Percentiles rank a stretch among this genome's conserved stretches.
These are phyloP conservation scores for Cotesia vestalis DNA, from an alignment of 1,140 invertebrate species.

Conservation along the genomic window DNA sequence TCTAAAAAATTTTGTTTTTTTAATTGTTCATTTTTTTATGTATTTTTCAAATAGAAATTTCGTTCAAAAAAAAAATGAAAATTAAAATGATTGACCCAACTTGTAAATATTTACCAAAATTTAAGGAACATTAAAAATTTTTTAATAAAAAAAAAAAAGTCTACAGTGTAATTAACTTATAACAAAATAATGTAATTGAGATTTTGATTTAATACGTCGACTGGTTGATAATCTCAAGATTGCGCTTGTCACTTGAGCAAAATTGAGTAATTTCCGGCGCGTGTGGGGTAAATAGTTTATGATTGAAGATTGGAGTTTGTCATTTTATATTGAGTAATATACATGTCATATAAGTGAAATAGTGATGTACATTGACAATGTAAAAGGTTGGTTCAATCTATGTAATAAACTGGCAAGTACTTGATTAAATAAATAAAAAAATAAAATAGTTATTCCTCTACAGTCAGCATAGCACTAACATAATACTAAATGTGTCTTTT, in stretches of 20 bases:
- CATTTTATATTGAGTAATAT: too few species aligned
- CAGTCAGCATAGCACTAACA: neutral
- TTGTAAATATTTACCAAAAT: too few species aligned
- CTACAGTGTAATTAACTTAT: conserved; percentile 14
- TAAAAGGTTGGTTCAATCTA: neutral
- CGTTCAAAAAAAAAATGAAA: too few species aligned
- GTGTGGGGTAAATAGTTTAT: conserved; percentile 18
- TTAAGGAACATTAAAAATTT: too few species aligned
- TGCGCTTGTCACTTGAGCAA: conserved; percentile 32
- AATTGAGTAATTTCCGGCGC: conserved; percentile 36
- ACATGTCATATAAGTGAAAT: conserved; percentile 12
- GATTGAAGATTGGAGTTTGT: conserved; percentile 11
- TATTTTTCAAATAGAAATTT: too few species aligned
- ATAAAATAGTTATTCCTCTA: neutral
- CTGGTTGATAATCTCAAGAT: conserved; percentile 33
- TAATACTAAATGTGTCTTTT: neutral
- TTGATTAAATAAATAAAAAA: too few species aligned
- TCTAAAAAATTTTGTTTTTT: too few species aligned
- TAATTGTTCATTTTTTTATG: too few species aligned
- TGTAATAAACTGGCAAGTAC: neutral
- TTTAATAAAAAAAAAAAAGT: too few species aligned
- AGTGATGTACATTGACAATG: conserved; percentile 3
- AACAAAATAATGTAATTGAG: conserved; percentile 8
- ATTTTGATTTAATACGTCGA: conserved; percentile 29
- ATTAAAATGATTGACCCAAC: too few species aligned